phyloP scores from a whole-genome alignment of 2,888 invertebrate genomes.

The Elysia crispata region DNA sequence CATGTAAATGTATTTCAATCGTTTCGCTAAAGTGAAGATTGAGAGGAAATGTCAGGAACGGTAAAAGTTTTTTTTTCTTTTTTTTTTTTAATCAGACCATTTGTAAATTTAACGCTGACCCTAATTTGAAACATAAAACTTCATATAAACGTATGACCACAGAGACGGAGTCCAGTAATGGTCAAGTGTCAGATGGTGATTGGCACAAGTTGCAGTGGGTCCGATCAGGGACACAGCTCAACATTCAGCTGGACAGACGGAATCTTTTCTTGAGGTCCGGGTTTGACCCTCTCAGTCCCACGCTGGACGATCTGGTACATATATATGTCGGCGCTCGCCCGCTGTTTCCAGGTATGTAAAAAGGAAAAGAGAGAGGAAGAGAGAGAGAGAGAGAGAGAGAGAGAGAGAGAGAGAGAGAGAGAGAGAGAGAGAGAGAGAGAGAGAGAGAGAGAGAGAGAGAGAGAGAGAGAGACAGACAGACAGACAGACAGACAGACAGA shows the following conservation, averaged over 20 bases:
- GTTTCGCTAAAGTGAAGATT: too few relatives aligned
- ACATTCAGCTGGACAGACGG: conserved; percentile 52
- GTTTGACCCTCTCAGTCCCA: conserved; percentile 57
- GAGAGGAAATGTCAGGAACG: neutral
- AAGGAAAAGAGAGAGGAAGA: neutral
- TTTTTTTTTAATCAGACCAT: too few relatives aligned
- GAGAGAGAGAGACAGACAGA: neutral
- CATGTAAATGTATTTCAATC: too few relatives aligned
- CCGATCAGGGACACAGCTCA: conserved; percentile 50
- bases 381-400: conserved; percentile 18
- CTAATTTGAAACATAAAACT: too few relatives aligned
- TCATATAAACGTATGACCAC: too few relatives aligned
- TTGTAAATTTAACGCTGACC: neutral
- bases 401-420: conserved; percentile 17
- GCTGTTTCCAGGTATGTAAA: conserved; percentile 57
- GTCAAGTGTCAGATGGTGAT: conserved; percentile 55
- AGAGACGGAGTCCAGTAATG: too few relatives aligned
- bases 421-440: conserved; percentile 15
- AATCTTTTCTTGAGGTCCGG: conserved; percentile 51
- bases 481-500: neutral
- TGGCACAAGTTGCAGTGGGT: conserved; percentile 68
- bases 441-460: neutral
- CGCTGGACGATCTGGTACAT: conserved; percentile 50
- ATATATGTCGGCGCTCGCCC: conserved; percentile 68
- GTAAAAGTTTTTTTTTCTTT: too few relatives aligned